Evolutionary conservation across 1,140 invertebrate genomes (phyloP).

Genomic region (Leptinotarsa defecta): DNA sequence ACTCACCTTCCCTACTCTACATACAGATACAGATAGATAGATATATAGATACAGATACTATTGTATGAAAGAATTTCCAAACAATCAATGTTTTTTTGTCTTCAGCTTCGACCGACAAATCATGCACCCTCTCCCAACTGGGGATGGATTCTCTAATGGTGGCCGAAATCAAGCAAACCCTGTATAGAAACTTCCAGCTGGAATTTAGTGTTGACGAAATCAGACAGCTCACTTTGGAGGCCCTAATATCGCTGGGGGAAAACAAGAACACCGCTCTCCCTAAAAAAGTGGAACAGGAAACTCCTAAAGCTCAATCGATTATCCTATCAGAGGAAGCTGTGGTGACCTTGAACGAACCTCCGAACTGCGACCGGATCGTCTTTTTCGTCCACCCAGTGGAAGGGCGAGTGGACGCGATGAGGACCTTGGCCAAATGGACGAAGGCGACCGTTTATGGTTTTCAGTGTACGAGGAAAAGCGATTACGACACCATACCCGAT

Average conservation of each 20-base stretch:
- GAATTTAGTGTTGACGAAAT: constrained; percentile 31
- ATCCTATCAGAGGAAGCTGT: constrained; percentile 19
- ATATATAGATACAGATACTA: no score
- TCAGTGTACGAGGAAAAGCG: constrained; percentile 20
- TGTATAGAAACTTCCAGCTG: constrained; percentile 63
- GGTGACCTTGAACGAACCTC: constrained; percentile 14
- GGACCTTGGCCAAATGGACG: constrained; percentile 14
- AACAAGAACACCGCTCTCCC: not conserved
- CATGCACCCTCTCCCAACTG: constrained; percentile 65
- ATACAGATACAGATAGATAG: no score
- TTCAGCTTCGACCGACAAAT: constrained; percentile 34
- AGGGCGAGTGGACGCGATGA: constrained; percentile 25
- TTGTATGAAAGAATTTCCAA: no score
- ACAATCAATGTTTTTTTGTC: no score
- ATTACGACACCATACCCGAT: constrained; percentile 11
- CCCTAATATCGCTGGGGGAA: constrained; percentile 2
- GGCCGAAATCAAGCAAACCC: constrained; percentile 69
- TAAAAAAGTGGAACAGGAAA: not conserved
- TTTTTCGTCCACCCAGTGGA: constrained; percentile 34
- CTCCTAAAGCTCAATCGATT: not conserved
- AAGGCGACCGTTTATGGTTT: constrained; percentile 33
- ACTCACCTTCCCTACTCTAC: no score
- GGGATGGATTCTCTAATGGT: constrained; percentile 73
- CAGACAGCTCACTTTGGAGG: constrained; percentile 24
- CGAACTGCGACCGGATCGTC: constrained; percentile 7